These are phyloP conservation scores for Pteropus alecto DNA, from an alignment of 2,113 vertebrate species.

Conservation along the genomic window DNA sequence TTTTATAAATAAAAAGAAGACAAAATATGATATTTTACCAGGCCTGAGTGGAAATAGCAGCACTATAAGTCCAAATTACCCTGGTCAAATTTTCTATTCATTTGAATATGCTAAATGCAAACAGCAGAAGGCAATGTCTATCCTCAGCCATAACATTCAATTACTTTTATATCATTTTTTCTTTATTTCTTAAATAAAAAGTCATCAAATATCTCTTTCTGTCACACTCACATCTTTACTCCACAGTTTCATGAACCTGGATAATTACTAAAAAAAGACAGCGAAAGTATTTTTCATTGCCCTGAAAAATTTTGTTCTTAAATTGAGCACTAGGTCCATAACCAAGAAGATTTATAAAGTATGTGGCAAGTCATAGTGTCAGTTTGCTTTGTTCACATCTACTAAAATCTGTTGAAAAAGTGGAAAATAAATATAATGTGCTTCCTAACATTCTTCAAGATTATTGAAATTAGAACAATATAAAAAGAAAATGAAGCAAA, in stretches of 20 bases:
- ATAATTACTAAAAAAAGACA: neutral
- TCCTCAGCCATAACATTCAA: neutral
- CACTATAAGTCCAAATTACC: neutral
- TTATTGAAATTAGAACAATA: neutral
- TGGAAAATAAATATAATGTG: neutral
- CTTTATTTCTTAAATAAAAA: neutral
- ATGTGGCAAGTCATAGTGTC: neutral
- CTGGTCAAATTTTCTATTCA: neutral
- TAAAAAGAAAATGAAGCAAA: neutral
- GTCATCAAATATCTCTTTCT: neutral
- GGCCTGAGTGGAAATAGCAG: neutral
- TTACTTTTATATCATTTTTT: neutral
- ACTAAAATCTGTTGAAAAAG: neutral
- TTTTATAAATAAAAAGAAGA: neutral
- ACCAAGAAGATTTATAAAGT: neutral
- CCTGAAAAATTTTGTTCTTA: neutral
- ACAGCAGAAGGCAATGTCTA: neutral
- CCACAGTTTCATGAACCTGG: neutral
- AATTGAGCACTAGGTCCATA: neutral
- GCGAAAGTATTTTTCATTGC: neutral
- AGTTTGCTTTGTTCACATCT: neutral
- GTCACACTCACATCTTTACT: neutral
- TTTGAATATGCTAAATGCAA: neutral
- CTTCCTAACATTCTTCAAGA: neutral
- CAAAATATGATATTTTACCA: neutral